Evolutionary conservation across 37 sponge, comb jelly and placozoan species (phyloP), one percentile per base, ranked within the genome.

Genomic region (Petrosia ficiformis): DNA sequence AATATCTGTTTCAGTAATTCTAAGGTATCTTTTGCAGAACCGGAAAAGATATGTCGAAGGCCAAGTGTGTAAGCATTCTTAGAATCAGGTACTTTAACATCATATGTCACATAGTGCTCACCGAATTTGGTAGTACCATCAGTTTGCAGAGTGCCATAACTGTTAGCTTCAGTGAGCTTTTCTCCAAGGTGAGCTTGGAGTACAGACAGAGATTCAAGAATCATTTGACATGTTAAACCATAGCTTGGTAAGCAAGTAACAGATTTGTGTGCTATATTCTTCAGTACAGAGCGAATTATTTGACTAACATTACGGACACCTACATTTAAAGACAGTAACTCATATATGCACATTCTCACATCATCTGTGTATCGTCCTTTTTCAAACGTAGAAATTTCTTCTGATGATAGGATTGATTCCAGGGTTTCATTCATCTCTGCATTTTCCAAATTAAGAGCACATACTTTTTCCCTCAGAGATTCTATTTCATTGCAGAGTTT

Each of bases 1-100:
- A 78, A 70, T 3, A 78, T 78, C 32, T 78, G 70, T 28, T 19
- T 19, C 19, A 78, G 28, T 24, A 59, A 57, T 22, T 68, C 79
- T 8, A 78, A 30, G 10, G 79, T 68, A 24, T 28, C 54, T 44
- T 78, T 36, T 56, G 69, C 79, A 22, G 79, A 78, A 3, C 79
- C 79, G 25, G 79, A 78, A 68, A 78, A 78, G 26, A 78, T 59
- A 68, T 68, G 77, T 2, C 77, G 66, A 21, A 77, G 26, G 26
- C 77, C 66, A 39, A 76, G 54, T n/a, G n/a, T n/a, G n/a, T n/a
- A n/a, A 64, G 54, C 54, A 48, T 19, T 19, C 54, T 10, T 48
- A 48, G 54, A 19, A 16, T 48, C 14, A 48, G 54, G 54, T 19
- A 16, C 54, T 48, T 10, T 16, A 10, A 48, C 10, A 48, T 48